Evolutionary conservation across 1,140 invertebrate genomes (phyloP).

Genomic region (Drosophila pruinosa): DNA sequence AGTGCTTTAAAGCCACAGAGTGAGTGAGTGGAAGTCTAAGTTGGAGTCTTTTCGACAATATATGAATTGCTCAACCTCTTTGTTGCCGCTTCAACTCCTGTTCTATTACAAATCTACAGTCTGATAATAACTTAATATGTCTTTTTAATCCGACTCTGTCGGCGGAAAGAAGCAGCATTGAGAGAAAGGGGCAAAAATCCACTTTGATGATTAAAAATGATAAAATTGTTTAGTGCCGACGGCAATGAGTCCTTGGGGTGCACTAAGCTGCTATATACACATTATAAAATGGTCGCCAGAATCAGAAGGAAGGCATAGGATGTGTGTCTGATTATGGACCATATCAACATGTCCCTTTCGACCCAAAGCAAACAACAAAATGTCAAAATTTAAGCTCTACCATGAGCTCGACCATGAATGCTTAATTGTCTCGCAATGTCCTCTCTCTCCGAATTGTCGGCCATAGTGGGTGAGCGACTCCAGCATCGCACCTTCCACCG

Average conservation of each 20-base stretch:
- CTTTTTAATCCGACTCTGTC: slow-evolving; percentile 75
- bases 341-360: neutral
- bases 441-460: slow-evolving; percentile 3
- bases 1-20: slow-evolving; percentile 16
- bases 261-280: slow-evolving; percentile 82
- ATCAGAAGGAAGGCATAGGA: slow-evolving; percentile 61
- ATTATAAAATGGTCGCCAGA: slow-evolving; percentile 82
- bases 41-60: slow-evolving; percentile 9
- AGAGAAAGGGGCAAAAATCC: slow-evolving; percentile 49
- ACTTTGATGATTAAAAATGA: slow-evolving; percentile 82
- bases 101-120: slow-evolving; percentile 11
- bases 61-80: slow-evolving; percentile 51
- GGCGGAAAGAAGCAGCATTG: neutral
- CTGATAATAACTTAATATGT: slow-evolving; percentile 82
- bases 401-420: slow-evolving; percentile 76
- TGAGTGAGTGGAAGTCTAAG: slow-evolving; percentile 10
- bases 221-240: slow-evolving; percentile 81
- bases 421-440: slow-evolving; percentile 71
- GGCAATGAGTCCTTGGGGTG: slow-evolving; percentile 72
- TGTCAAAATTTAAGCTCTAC: slow-evolving; percentile 76
- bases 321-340: slow-evolving; percentile 40
- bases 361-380: slow-evolving; percentile 68
- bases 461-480: slow-evolving; percentile 15
- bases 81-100: neutral
- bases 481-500: slow-evolving; percentile 3